Percentiles rank a stretch among this genome's conserved stretches.
Conservation (phyloP, 2,113 vertebrate genomes). For the Tiliqua scincoides region DNA sequence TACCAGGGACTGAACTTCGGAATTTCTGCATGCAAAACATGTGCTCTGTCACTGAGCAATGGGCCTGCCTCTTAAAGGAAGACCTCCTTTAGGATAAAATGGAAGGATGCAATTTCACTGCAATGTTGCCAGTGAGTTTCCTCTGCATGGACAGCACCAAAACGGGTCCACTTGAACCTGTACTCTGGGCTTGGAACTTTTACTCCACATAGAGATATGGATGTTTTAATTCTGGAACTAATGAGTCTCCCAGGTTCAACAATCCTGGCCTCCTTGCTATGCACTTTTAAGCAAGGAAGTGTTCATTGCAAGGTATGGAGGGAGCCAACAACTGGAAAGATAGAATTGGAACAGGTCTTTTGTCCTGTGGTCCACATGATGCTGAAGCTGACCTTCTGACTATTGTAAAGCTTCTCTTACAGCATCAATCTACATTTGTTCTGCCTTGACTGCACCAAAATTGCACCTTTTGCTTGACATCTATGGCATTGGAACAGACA, state of each 20-base stretch:
- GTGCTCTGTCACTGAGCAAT: too few species aligned
- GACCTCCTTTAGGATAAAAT: not conserved
- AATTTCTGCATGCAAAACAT: too few species aligned
- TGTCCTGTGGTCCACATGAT: not conserved
- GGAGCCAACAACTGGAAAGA: not conserved
- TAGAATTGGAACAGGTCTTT: not conserved
- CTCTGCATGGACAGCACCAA: too few species aligned
- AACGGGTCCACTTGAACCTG: not conserved
- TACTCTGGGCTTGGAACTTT: not conserved
- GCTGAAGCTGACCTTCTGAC: too few species aligned
- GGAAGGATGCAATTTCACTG: not conserved
- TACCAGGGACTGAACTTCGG: too few species aligned
- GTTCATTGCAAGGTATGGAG: not conserved
- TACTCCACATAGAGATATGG: not conserved
- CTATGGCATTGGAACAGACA: too few species aligned
- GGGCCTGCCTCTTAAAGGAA: not conserved
- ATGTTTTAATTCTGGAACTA: not conserved
- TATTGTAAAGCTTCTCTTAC: too few species aligned
- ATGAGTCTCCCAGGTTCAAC: too few species aligned
- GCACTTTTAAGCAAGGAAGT: not conserved
- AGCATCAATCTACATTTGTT: too few species aligned
- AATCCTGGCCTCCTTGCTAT: not conserved
- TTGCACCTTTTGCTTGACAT: too few species aligned
- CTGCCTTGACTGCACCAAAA: too few species aligned
- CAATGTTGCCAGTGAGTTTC: not conserved